phyloP scores from a whole-genome alignment of 2,113 vertebrate genomes.

The Probosciger aterrimus region DNA sequence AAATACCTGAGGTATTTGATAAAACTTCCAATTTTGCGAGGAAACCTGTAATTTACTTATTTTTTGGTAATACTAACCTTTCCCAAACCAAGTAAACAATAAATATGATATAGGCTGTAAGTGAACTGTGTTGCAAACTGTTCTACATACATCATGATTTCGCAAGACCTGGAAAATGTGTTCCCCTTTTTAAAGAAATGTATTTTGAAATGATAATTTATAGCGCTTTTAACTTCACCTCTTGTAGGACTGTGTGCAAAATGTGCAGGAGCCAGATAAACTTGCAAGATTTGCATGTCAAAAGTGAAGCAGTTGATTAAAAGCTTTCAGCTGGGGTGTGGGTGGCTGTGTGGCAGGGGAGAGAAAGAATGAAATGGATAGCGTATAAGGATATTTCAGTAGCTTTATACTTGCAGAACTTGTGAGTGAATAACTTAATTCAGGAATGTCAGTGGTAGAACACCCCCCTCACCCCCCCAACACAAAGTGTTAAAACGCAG shows the following conservation, averaged over 20 bases:
- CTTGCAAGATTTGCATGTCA: conserved; percentile 18
- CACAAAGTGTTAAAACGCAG: not conserved
- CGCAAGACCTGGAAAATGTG: not conserved
- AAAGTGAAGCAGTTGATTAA: conserved; percentile 6
- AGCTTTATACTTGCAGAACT: not conserved
- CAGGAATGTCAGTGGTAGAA: not conserved
- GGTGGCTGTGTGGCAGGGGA: not conserved
- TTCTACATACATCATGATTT: not conserved
- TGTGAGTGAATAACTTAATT: not conserved
- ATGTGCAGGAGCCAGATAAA: conserved; percentile 37
- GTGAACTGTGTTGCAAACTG: not conserved
- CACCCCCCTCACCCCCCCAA: not conserved
- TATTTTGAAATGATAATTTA: not conserved
- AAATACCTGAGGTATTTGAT: not conserved
- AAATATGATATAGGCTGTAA: not conserved
- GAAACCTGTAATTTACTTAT: not conserved
- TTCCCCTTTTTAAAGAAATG: not conserved
- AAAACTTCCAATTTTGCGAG: not conserved
- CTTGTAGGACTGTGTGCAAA: not conserved
- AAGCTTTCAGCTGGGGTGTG: not conserved
- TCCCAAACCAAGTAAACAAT: not conserved
- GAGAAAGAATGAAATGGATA: not conserved
- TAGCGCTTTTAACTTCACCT: not conserved
- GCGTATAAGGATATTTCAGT: not conserved
- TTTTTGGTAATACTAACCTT: not conserved